Conservation (phyloP, 2,797 vertebrate genomes). For the Australoheros facetus region DNA sequence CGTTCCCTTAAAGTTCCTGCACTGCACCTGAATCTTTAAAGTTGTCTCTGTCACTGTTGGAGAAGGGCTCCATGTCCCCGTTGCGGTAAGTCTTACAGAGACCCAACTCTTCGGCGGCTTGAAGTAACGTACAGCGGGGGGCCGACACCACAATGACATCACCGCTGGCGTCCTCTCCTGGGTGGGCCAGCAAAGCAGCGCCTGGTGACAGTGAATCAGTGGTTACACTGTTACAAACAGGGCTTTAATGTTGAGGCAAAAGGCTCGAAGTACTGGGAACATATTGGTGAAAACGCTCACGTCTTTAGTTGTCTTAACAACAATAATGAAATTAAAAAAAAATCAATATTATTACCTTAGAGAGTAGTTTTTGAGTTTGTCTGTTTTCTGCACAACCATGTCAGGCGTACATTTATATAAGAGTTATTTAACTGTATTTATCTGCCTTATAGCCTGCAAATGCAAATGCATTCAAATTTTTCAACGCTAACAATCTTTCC, state of each 20-base stretch:
- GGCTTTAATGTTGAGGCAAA: no score
- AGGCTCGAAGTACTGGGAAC: not conserved
- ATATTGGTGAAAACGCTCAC: not conserved
- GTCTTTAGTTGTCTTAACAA: not conserved
- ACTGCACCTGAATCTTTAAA: conserved; percentile 78
- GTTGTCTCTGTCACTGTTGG: conserved; percentile 74
- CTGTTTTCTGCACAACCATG: not conserved
- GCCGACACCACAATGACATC: conserved; percentile 81
- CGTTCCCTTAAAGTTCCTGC: not conserved
- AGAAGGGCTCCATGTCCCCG: conserved; percentile 80
- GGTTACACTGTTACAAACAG: rapidly evolving
- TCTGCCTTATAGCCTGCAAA: not conserved
- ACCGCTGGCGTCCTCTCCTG: conserved; percentile 80
- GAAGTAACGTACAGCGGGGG: conserved; percentile 79
- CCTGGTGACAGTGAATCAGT: conserved; percentile 54
- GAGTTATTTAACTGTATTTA: not conserved
- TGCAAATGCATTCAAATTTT: conserved; percentile 16
- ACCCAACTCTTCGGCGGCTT: conserved; percentile 78
- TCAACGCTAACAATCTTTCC: not conserved
- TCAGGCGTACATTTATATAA: not conserved
- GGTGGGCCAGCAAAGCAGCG: conserved; percentile 79
- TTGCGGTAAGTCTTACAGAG: conserved; percentile 76
- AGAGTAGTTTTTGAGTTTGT: not conserved
- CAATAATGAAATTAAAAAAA: rapidly evolving
- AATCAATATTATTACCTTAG: not conserved